Evolutionary conservation across 2,797 vertebrate genomes (phyloP).

Genomic region (Spatula versicolor): DNA sequence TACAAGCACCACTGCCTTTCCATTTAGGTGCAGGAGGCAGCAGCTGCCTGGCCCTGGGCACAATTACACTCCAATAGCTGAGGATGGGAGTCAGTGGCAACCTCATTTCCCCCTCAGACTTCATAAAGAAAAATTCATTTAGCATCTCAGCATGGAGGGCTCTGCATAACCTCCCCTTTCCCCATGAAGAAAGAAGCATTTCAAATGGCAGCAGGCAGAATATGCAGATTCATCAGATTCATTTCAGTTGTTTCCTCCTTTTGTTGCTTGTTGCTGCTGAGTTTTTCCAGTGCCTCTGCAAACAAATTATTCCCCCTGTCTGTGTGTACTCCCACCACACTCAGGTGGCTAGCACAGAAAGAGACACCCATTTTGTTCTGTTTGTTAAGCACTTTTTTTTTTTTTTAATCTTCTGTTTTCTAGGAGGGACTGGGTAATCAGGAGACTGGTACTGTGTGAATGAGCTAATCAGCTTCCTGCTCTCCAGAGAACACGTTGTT

Average conservation of each 20-base stretch:
- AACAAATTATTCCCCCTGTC: not conserved
- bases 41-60: slow-evolving; percentile 63
- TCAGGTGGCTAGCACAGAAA: not conserved
- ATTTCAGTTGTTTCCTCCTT: not conserved
- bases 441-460: not conserved
- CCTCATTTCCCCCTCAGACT: not conserved
- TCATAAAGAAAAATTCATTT: slow-evolving; percentile 38
- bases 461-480: not conserved
- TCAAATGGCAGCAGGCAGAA: not conserved
- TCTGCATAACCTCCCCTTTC: not conserved
- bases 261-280: not conserved
- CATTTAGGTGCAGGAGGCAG: slow-evolving; percentile 44
- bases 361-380: not conserved
- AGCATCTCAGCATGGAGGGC: slow-evolving; percentile 12
- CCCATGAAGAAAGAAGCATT: not conserved
- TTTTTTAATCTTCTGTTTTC: not conserved
- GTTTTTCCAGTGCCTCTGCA: not conserved
- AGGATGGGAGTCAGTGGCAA: not conserved
- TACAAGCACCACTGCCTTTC: not conserved
- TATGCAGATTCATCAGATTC: not conserved
- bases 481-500: rapidly evolving
- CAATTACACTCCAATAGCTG: slow-evolving; percentile 33
- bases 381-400: not conserved
- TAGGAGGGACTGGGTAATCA: not conserved
- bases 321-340: not conserved